Evolutionary conservation across 2,888 invertebrate species (phyloP).

Genomic region (Ormyrus labotus): DNA sequence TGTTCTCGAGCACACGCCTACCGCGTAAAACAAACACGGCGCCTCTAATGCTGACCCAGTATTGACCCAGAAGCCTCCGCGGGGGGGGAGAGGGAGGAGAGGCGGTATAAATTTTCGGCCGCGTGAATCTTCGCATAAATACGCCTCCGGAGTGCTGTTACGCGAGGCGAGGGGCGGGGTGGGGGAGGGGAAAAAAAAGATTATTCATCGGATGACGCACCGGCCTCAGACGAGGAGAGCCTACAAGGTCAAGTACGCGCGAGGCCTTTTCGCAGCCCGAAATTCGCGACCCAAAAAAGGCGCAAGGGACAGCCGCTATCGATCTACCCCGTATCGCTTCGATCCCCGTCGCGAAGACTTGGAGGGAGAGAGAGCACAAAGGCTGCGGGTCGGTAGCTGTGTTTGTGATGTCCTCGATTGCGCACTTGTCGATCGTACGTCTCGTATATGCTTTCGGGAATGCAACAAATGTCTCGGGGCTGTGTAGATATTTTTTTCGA

Average conservation of each 20-base stretch:
- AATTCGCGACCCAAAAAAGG: slow-evolving; percentile 28
- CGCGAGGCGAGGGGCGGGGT: background rate
- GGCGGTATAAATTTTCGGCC: slow-evolving; percentile 33
- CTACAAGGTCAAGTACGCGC: slow-evolving; percentile 41
- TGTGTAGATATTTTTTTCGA: background rate
- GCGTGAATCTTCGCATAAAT: slow-evolving; percentile 19
- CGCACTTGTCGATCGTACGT: too few relatives aligned
- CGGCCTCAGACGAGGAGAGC: slow-evolving; percentile 22
- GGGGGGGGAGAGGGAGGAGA: too few relatives aligned
- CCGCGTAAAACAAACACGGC: background rate
- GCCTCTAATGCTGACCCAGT: slow-evolving; percentile 20
- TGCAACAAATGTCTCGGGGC: slow-evolving; percentile 31
- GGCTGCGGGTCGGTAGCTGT: too few relatives aligned
- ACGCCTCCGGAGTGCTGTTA: background rate
- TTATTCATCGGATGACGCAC: slow-evolving; percentile 55
- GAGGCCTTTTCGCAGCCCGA: slow-evolving; percentile 12
- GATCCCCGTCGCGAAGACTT: background rate
- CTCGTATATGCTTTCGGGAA: background rate
- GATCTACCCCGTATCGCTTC: slow-evolving; percentile 22
- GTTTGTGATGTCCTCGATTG: background rate
- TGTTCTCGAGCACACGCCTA: background rate
- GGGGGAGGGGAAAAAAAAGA: background rate
- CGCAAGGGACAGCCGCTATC: slow-evolving; percentile 17
- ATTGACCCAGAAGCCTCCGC: slow-evolving; percentile 28
- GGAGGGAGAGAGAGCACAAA: too few relatives aligned